A percentile compares a stretch with the other conserved stretches of the same genome.
phyloP scores from a whole-genome alignment of 2,888 invertebrate genomes.

The Colletes collaris region DNA sequence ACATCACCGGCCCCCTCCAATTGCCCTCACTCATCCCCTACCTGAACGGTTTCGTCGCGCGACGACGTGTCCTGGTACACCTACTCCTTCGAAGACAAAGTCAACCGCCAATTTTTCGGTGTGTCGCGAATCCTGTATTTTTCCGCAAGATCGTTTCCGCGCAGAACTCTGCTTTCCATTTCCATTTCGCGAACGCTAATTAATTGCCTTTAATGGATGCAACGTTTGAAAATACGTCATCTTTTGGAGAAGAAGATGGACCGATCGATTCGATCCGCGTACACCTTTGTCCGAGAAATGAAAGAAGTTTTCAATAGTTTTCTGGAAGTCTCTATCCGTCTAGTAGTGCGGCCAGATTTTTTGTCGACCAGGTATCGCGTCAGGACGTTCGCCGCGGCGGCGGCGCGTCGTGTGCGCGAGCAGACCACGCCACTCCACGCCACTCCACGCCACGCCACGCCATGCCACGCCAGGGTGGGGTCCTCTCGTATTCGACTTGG shows the following conservation, averaged over 20 bases:
- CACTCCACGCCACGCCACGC: constrained; percentile 61
- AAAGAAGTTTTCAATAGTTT: no score
- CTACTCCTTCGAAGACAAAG: constrained; percentile 65
- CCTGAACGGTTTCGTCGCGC: constrained; percentile 64
- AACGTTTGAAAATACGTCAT: no score
- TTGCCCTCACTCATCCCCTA: constrained; percentile 43
- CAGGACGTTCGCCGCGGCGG: constrained; percentile 22
- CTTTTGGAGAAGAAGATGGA: neutral
- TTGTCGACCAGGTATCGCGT: constrained; percentile 15
- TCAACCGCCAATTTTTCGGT: constrained; percentile 50
- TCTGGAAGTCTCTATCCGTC: no score
- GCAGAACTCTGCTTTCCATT: neutral
- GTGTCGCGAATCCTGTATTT: constrained; percentile 7
- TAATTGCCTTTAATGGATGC: neutral
- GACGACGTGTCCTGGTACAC: constrained; percentile 68
- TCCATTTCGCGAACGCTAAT: neutral
- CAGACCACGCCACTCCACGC: constrained; percentile 70
- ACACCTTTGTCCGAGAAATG: no score
- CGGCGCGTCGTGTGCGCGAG: constrained; percentile 31
- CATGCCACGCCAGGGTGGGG: constrained; percentile 79
- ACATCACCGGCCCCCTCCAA: constrained; percentile 65
- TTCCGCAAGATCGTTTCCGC: neutral
- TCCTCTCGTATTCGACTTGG: constrained; percentile 80
- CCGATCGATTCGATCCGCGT: no score
- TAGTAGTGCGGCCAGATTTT: no score